Base-by-base conservation (phyloP, 2,888 invertebrate species). In the Brachyptera risi region DNA sequence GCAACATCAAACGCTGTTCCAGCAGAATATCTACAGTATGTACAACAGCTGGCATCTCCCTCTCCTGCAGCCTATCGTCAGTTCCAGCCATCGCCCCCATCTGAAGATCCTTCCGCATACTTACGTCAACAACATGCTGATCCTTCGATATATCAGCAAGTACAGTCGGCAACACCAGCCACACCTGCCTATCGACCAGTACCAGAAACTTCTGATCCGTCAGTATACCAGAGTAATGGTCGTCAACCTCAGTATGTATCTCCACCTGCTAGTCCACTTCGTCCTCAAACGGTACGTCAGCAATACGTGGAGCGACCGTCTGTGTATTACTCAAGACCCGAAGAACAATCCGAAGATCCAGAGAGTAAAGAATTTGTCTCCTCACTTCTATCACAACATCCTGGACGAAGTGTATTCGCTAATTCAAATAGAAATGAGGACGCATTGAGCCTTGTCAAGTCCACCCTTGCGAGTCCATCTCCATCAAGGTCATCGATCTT, bases 401-500 rank as follows among this genome's bases (percentile, higher is more conserved):
- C 56, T 15, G 51, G 51, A 3, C 59, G 60, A 7, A 54, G 58
- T 5, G 17, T 63, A 1, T 51, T 60, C 44, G 37, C 23, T 4
- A 37, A 19, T 11, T 37, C 59, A 1, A 57, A 54, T 13, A 23
- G 56, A 7, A 35, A 26, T 24, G 19, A n/a, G 23, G 17, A 23
- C 1, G 59, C 59, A 11, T 24, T 42, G n/a, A 31, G 44, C 1
- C 13, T 47, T 2, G 31, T 58, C 24, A 51, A 44, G 37, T 54
- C 62, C 1, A 24, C 60, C 15, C 19, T 23, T 5, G 11, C 54
- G 11, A 27, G 17, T 1, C 7, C 38, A 19, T 37, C 63, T 7
- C 42, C 62, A 1, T 61, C 65, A 1, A 37, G 63, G 26, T 63
- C 63, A 1, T 62, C 65, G 11, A 65, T 65, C 17, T 63, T 51